These are phyloP conservation scores for Panurus biarmicus DNA, from an alignment of 2,113 vertebrate species.

Conservation along the genomic window DNA sequence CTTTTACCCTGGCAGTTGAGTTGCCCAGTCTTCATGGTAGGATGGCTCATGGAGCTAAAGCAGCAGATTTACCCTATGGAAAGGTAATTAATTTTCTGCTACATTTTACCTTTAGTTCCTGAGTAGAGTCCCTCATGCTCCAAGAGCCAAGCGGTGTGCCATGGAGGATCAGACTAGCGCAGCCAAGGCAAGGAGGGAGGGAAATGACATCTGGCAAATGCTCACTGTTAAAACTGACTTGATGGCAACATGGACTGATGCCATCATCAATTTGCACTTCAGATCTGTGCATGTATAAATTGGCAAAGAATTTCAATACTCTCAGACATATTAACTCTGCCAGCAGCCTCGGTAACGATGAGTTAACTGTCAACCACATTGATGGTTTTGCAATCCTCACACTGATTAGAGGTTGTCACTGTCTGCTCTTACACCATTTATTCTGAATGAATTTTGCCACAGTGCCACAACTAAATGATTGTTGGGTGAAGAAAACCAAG, in stretches of 20 bases:
- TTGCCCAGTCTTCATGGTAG: neutral
- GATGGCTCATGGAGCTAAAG: neutral
- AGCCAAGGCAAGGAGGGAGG: neutral
- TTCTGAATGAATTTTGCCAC: neutral
- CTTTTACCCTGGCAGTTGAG: neutral
- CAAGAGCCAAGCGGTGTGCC: neutral
- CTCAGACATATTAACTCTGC: neutral
- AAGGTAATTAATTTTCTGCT: neutral
- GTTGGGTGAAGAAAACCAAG: neutral
- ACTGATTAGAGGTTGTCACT: neutral
- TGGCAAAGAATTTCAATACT: neutral
- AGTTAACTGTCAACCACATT: neutral
- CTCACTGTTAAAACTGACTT: neutral
- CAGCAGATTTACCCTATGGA: neutral
- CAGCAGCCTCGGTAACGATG: neutral
- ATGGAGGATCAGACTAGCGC: fast-evolving
- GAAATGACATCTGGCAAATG: neutral
- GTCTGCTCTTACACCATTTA: neutral
- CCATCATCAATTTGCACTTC: neutral
- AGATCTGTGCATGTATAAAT: neutral
- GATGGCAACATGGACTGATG: neutral
- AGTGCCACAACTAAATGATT: neutral
- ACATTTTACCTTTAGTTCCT: neutral
- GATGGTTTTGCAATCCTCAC: neutral
- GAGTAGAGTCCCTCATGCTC: neutral